A percentile compares a stretch with the other conserved stretches of the same genome.
phyloP scores from a whole-genome alignment of 2,113 vertebrate genomes.

The Mus pahari region DNA sequence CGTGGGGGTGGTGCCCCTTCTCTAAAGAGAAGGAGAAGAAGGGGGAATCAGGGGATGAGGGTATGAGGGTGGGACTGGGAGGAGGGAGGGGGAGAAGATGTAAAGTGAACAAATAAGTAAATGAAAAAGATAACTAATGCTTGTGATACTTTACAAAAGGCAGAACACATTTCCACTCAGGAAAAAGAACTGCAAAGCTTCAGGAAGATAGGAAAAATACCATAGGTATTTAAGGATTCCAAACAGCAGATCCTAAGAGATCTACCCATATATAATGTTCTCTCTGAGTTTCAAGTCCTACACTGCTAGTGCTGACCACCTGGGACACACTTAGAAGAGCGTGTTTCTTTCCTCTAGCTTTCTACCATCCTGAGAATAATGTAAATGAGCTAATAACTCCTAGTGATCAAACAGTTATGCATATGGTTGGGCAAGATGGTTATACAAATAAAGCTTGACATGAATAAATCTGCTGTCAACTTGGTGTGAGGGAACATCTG shows the following conservation, averaged over 20 bases:
- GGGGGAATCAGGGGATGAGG: no score
- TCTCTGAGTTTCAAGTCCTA: conserved; percentile 25
- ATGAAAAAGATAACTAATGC: background rate
- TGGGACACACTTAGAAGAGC: conserved; percentile 31
- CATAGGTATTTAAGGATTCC: background rate
- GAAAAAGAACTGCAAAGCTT: background rate
- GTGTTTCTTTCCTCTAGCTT: background rate
- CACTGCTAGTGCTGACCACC: conserved; percentile 44
- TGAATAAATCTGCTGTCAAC: conserved; percentile 59
- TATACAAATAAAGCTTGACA: conserved; percentile 65
- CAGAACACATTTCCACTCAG: background rate
- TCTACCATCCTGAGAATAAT: conserved; percentile 37
- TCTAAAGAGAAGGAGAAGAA: no score
- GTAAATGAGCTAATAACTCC: conserved; percentile 52
- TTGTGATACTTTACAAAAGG: background rate
- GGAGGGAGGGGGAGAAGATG: no score
- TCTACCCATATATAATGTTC: background rate
- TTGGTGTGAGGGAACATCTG: conserved; percentile 57
- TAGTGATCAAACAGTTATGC: conserved; percentile 40
- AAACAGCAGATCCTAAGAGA: background rate
- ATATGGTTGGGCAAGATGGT: conserved; percentile 56
- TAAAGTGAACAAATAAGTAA: no score
- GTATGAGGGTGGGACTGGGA: no score
- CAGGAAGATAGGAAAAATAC: background rate
- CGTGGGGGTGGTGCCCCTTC: no score